Percentiles rank a stretch among this genome's conserved stretches.
Conservation (phyloP, 2,888 invertebrate genomes). For the Agapostemon virescens region DNA sequence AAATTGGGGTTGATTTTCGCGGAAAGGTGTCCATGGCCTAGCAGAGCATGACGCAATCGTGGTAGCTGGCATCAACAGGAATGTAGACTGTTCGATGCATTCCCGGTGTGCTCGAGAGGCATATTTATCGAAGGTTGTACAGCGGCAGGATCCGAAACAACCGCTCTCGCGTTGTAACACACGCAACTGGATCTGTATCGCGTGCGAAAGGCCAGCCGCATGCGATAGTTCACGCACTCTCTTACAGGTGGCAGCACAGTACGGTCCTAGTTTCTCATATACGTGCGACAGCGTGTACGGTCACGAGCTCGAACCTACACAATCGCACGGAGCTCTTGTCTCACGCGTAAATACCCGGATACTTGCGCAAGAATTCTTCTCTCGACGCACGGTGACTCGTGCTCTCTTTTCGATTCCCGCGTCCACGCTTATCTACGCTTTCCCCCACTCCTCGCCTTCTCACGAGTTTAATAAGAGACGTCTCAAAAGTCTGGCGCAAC, state of each 20-base stretch:
- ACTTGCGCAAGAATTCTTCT: slow-evolving; percentile 69
- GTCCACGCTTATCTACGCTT: slow-evolving; percentile 52
- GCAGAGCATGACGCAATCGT: neutral
- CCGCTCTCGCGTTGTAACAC: slow-evolving; percentile 46
- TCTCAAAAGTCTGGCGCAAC: slow-evolving; percentile 21
- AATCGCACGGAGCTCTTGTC: slow-evolving; percentile 33
- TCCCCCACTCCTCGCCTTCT: slow-evolving; percentile 14
- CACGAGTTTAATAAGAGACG: neutral
- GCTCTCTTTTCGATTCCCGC: slow-evolving; percentile 57
- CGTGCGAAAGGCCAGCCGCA: slow-evolving; percentile 61
- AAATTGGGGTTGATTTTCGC: neutral
- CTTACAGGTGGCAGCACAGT: slow-evolving; percentile 71
- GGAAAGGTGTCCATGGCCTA: neutral
- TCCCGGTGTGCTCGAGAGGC: neutral
- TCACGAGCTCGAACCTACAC: slow-evolving; percentile 23
- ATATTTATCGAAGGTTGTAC: slow-evolving; percentile 18
- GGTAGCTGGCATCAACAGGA: neutral
- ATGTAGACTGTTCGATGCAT: neutral
- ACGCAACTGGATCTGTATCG: slow-evolving; percentile 57
- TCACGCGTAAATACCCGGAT: slow-evolving; percentile 62
- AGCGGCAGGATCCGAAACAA: slow-evolving; percentile 20
- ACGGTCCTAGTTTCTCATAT: slow-evolving; percentile 37
- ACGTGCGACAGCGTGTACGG: slow-evolving; percentile 16
- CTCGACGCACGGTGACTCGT: slow-evolving; percentile 61
- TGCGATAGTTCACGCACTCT: slow-evolving; percentile 52